Percentiles rank a stretch among this genome's conserved stretches.
Evolutionary conservation across 2,113 vertebrate genomes (phyloP).

Genomic region (Hiodon tergisus): DNA sequence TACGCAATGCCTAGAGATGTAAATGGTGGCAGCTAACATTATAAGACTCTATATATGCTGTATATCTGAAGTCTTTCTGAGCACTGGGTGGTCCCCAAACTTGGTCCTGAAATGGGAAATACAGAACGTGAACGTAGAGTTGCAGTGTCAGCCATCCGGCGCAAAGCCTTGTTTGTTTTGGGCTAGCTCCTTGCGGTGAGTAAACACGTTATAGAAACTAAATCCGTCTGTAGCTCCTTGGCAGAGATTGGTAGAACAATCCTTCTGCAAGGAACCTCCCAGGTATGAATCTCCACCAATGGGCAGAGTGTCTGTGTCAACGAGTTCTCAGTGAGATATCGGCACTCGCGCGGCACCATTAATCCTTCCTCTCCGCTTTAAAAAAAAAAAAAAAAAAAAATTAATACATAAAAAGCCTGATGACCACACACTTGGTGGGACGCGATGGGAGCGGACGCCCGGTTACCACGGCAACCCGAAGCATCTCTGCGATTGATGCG

Average conservation of each 20-base stretch:
- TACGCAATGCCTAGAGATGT: slow-evolving; percentile 14
- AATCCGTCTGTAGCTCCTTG: background rate
- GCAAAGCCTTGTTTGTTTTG: no score
- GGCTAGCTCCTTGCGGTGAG: no score
- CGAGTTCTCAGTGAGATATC: background rate
- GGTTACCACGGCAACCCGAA: slow-evolving; percentile 21
- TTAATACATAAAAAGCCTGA: no score
- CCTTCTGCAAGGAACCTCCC: background rate
- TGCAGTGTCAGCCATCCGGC: no score
- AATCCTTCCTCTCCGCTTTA: slow-evolving; percentile 21
- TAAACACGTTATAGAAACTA: no score
- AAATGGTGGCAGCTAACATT: no score
- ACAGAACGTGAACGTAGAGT: no score
- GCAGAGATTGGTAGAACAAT: slow-evolving; percentile 5
- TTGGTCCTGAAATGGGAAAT: no score
- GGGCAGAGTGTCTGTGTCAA: slow-evolving; percentile 6
- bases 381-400: no score
- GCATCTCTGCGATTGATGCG: slow-evolving; percentile 38
- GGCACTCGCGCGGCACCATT: background rate
- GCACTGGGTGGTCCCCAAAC: no score
- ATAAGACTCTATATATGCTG: no score
- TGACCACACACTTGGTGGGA: slow-evolving; percentile 19
- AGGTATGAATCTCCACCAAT: slow-evolving; percentile 14
- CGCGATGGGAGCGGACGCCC: slow-evolving; percentile 8
- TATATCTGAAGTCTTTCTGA: no score